phyloP scores from a whole-genome alignment of 2,888 invertebrate genomes.

The Liposcelis brunnea region DNA sequence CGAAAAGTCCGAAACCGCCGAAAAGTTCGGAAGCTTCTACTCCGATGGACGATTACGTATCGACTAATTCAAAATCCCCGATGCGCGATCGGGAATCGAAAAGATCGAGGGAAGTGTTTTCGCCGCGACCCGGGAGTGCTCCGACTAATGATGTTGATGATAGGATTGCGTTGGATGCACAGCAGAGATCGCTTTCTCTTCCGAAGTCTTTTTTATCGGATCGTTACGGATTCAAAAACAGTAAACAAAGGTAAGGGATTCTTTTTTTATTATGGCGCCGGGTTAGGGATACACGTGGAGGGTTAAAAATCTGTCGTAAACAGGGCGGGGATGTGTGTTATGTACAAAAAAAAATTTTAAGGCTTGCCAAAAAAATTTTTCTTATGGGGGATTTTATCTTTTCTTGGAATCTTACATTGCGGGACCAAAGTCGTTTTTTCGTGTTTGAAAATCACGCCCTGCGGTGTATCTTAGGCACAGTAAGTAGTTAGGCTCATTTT shows the following conservation, averaged over 20 bases:
- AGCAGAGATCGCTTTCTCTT: constrained; percentile 34
- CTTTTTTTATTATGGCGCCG: too few species aligned
- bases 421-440: too few species aligned
- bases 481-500: too few species aligned
- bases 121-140: constrained; percentile 18
- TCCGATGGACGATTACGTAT: constrained; percentile 23
- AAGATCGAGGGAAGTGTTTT: constrained; percentile 20
- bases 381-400: too few species aligned
- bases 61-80: constrained; percentile 18
- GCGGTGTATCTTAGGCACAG: too few species aligned
- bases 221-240: constrained; percentile 9
- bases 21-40: constrained; percentile 34
- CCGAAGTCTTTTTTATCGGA: constrained; percentile 34
- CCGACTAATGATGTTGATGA: constrained; percentile 21
- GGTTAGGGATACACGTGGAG: too few species aligned
- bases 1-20: constrained; percentile 29
- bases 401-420: too few species aligned
- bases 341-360: too few species aligned
- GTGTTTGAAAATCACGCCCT: too few species aligned
- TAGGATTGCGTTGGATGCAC: constrained; percentile 23
- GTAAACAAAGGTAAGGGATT: constrained; percentile 18
- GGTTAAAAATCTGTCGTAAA: too few species aligned
- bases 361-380: too few species aligned
- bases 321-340: too few species aligned
- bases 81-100: constrained; percentile 19